Percentiles rank a stretch among this genome's conserved stretches.
These are phyloP conservation scores for Phalera bucephala DNA, from an alignment of 2,888 invertebrate genomes.

Conservation along the genomic window DNA sequence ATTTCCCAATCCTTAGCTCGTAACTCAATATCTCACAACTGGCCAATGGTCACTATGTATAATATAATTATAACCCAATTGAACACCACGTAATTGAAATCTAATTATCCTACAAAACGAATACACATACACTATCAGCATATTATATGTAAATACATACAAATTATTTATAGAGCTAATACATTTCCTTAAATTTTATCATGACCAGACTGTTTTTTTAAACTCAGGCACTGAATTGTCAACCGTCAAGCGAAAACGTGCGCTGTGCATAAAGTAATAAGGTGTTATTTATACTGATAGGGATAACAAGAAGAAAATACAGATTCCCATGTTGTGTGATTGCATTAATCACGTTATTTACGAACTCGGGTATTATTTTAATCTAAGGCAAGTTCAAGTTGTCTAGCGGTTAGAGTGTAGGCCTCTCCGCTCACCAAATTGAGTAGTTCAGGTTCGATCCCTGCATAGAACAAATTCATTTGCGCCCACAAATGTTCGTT, in stretches of 20 bases:
- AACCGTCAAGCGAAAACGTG: conserved; percentile 8
- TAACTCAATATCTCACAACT: neutral
- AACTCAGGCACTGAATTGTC: conserved; percentile 18
- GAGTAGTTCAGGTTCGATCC: too few relatives aligned
- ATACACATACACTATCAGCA: conserved; percentile 16
- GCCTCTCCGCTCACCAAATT: too few relatives aligned
- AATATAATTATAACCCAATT: conserved; percentile 8
- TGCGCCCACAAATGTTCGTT: too few relatives aligned
- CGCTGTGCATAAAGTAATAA: conserved; percentile 9
- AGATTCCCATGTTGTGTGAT: conserved; percentile 4
- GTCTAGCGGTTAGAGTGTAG: too few relatives aligned
- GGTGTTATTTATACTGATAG: conserved; percentile 9
- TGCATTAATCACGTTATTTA: too few relatives aligned
- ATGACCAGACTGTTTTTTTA: conserved; percentile 30
- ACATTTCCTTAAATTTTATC: conserved; percentile 33
- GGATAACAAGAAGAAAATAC: conserved; percentile 1
- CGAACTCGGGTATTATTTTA: too few relatives aligned
- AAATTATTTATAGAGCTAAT: conserved; percentile 28
- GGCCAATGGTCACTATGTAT: conserved; percentile 3
- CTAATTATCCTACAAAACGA: conserved; percentile 21
- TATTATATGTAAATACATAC: conserved; percentile 20
- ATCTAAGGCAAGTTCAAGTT: too few relatives aligned
- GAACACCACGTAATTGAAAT: conserved; percentile 24
- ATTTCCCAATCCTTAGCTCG: too few relatives aligned
- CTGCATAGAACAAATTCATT: too few relatives aligned